Conservation (phyloP, 2,888 invertebrate species). For the Fabriciana adippe region DNA sequence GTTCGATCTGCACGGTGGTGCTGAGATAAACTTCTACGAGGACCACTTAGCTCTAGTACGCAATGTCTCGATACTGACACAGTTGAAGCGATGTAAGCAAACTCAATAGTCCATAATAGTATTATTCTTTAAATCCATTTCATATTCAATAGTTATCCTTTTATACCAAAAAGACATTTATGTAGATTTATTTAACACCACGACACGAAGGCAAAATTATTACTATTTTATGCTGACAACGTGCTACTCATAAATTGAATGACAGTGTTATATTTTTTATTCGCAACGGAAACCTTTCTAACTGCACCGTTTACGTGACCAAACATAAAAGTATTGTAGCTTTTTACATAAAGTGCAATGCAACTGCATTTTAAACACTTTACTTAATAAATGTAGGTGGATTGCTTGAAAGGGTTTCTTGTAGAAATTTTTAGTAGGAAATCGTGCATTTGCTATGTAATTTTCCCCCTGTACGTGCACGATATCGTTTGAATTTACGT, state of each 20-base stretch:
- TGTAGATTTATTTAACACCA: conserved; percentile 22
- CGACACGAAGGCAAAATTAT: conserved; percentile 29
- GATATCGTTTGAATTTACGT: conserved; percentile 1
- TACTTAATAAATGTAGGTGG: conserved; percentile 39
- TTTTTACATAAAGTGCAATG: conserved; percentile 36
- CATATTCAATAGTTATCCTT: not conserved
- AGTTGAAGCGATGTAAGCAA: too few relatives aligned
- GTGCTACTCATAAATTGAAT: conserved; percentile 37
- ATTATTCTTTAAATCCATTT: not conserved
- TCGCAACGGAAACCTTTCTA: conserved; percentile 33
- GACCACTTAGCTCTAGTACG: too few relatives aligned
- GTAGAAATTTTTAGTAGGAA: conserved; percentile 36
- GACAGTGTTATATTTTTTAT: conserved; percentile 36
- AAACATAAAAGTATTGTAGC: conserved; percentile 39
- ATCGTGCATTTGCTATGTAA: conserved; percentile 33
- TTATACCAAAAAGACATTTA: conserved; percentile 18
- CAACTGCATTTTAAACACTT: conserved; percentile 40
- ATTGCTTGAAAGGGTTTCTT: conserved; percentile 35
- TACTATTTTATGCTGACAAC: conserved; percentile 31
- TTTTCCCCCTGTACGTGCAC: conserved; percentile 3
- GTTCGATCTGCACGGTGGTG: too few relatives aligned
- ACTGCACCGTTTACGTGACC: conserved; percentile 38
- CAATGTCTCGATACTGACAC: too few relatives aligned
- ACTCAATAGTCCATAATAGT: not conserved
- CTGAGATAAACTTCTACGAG: too few relatives aligned